Evolutionary conservation across 1,140 invertebrate genomes (phyloP), one percentile per base, ranked within the genome.

Genomic region (Micrasema minimum): DNA sequence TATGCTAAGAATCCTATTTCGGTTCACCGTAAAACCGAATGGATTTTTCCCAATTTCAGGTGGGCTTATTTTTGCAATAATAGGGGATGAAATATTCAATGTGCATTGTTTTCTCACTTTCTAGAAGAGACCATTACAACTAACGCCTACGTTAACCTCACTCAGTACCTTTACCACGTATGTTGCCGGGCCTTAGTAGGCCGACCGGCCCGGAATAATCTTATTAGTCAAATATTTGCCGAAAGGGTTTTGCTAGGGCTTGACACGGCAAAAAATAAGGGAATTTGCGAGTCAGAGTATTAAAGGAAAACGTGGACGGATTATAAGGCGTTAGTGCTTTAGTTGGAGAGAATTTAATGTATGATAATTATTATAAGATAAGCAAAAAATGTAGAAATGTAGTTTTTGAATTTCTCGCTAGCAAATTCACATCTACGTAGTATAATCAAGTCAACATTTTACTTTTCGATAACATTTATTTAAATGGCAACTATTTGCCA

Each of bases 191-290:
- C n/a, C 23, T 48, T 31, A 62, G 57, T 45, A 46, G 23, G 46
- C 41, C 48, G 16, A 18, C 22, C 48, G 22, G 57, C 69, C 61
- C 61, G 16, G 53, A 66, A 71, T 71, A 71, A 71, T 64, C 57
- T 61, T 64, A 71, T 71, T 71, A 71, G 69, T 65, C 69, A 66
- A 71, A 71, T 71, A 43, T 66, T 71, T 50, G 37, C 38, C 48
- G 50, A 66, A 71, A 65, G 69, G 61, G 67, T 69, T 48, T n/a
- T 26, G 48, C 11, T 50, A 70, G 64, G 59, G 46, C 53, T 50
- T 45, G 45, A 64, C 61, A 46, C 48, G 4, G 51, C 51, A 55
- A 55, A 55, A 50, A 55, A 55, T 55, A 55, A 55, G 51, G 51
- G 26, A 55, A 55, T 55, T 55, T 55, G 51, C 23, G 51, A 35